phyloP scores from a whole-genome alignment of 1,140 invertebrate genomes.

The Drosophila takahashii region DNA sequence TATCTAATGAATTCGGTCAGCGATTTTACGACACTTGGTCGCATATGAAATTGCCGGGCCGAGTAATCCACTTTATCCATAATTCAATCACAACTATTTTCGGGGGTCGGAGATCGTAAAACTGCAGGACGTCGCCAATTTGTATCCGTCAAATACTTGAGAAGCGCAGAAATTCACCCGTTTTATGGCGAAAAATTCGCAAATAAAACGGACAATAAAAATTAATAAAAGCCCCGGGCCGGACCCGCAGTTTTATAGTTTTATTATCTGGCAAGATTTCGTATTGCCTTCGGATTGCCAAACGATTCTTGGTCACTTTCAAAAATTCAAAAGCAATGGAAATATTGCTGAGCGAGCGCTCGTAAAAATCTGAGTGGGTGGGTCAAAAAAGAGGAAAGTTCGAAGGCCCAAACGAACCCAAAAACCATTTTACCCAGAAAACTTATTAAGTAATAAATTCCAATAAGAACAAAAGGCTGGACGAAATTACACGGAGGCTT shows the following conservation, averaged over 20 bases:
- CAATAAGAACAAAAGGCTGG: conserved; percentile 69
- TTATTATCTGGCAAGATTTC: conserved; percentile 70
- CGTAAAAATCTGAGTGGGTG: conserved; percentile 58
- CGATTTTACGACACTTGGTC: conserved; percentile 67
- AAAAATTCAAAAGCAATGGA: conserved; percentile 62
- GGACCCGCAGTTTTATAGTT: conserved; percentile 66
- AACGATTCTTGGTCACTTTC: conserved; percentile 35
- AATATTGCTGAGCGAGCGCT: conserved; percentile 69
- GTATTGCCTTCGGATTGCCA: conserved; percentile 2
- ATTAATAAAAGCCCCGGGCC: conserved; percentile 69
- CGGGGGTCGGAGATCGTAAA: conserved; percentile 59
- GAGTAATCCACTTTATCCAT: conserved; percentile 79
- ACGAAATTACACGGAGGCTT: conserved; percentile 32
- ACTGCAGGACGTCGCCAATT: conserved; percentile 65
- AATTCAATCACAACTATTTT: conserved; percentile 77
- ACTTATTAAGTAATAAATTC: conserved; percentile 83
- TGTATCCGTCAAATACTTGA: conserved; percentile 48
- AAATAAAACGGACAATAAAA: conserved; percentile 72
- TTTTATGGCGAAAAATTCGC: conserved; percentile 67
- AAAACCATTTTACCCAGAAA: conserved; percentile 57
- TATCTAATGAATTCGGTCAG: conserved; percentile 74
- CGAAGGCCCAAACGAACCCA: neutral
- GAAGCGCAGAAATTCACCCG: conserved; percentile 46
- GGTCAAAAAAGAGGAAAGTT: conserved; percentile 1
- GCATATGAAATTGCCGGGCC: conserved; percentile 54